Evolutionary conservation across 2,797 vertebrate species (phyloP).

Genomic region (Aphelocoma californica): DNA sequence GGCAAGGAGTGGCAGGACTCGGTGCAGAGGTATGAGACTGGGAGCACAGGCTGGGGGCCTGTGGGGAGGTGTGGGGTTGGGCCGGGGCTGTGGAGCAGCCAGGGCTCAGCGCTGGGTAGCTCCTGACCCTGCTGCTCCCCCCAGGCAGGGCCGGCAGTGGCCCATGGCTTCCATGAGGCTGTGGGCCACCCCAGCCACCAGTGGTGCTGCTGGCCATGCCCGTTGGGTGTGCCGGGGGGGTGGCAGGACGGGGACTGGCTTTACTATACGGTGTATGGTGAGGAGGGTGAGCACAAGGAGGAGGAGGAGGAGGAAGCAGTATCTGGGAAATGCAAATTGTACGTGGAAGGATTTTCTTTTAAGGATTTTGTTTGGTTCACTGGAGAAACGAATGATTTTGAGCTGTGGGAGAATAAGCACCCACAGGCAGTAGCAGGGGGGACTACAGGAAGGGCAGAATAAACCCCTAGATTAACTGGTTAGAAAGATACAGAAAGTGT

Average conservation of each 20-base stretch:
- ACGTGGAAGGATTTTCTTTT: too few relatives aligned
- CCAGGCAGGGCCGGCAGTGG: background rate
- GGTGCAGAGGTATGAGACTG: background rate
- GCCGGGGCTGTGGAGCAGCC: background rate
- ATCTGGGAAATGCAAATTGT: too few relatives aligned
- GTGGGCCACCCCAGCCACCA: background rate
- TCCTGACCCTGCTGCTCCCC: background rate
- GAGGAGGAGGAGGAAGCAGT: too few relatives aligned
- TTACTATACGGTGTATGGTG: background rate
- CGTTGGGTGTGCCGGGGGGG: too few relatives aligned
- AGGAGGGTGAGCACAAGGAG: too few relatives aligned
- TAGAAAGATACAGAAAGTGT: background rate
- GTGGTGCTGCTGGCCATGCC: background rate
- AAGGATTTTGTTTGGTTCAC: background rate
- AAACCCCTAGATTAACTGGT: background rate
- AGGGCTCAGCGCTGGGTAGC: background rate
- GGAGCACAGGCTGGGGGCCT: background rate
- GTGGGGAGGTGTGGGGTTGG: too few relatives aligned
- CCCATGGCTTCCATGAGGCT: background rate
- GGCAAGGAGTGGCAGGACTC: too few relatives aligned
- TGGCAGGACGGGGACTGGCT: background rate
- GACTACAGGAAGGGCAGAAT: background rate
- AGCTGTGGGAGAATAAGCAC: background rate
- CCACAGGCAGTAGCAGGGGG: background rate
- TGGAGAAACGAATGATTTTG: background rate